Evolutionary conservation across 2,888 invertebrate species (phyloP).

Genomic region (Sarcophaga subvicina): DNA sequence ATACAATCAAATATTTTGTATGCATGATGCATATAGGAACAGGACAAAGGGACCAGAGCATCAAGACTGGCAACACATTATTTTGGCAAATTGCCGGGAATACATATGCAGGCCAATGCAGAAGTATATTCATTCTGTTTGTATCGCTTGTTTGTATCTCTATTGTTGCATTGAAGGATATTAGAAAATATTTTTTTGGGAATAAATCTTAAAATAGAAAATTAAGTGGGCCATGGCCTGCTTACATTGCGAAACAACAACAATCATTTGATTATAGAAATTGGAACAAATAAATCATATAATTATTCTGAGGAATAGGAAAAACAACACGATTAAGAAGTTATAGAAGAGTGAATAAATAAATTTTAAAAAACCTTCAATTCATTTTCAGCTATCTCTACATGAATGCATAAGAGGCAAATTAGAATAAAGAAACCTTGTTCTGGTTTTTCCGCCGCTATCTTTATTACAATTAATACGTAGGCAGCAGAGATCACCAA

Average conservation of each 20-base stretch:
- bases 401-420: too few species aligned
- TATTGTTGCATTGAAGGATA: not conserved
- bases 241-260: not conserved
- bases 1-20: not conserved
- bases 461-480: too few species aligned
- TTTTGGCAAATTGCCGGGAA: slow-evolving; percentile 47
- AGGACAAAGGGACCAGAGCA: not conserved
- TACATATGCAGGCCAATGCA: not conserved
- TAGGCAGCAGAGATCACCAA: too few species aligned
- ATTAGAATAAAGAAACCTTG: too few species aligned
- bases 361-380: too few species aligned
- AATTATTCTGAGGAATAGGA: too few species aligned
- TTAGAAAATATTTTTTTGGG: not conserved
- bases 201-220: not conserved
- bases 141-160: not conserved
- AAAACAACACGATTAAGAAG: too few species aligned
- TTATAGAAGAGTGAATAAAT: too few species aligned
- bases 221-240: not conserved
- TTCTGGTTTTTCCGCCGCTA: too few species aligned
- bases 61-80: slow-evolving; percentile 4
- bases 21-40: not conserved
- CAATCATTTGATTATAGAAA: not conserved
- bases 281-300: not conserved
- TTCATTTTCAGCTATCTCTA: too few species aligned
- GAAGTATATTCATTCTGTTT: too few species aligned